A percentile compares a stretch with the other conserved stretches of the same genome.
phyloP scores from a whole-genome alignment of 2,113 vertebrate species.

The Nerophis lumbriciformis region DNA sequence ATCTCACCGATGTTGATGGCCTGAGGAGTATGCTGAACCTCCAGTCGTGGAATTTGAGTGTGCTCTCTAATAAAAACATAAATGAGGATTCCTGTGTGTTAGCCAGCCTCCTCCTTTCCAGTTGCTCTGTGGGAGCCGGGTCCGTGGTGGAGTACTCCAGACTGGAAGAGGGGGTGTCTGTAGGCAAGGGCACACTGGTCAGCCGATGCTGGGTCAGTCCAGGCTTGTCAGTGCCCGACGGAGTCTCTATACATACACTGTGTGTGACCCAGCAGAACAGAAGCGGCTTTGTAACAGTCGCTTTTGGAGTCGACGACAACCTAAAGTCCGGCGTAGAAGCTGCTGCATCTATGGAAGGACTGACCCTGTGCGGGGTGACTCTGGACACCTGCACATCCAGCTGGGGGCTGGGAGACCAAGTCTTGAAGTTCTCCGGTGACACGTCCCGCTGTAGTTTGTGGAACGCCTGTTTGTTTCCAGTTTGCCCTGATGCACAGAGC shows the following conservation, averaged over 20 bases:
- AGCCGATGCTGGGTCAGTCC: slow-evolving; percentile 72
- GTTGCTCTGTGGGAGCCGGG: slow-evolving; percentile 66
- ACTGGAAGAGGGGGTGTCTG: slow-evolving; percentile 66
- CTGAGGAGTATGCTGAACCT: slow-evolving; percentile 79
- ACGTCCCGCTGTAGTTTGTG: slow-evolving; percentile 72
- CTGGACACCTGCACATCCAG: slow-evolving; percentile 68
- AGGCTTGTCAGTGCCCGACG: slow-evolving; percentile 63
- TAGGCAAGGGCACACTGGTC: slow-evolving; percentile 78
- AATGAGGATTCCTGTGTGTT: slow-evolving; percentile 71
- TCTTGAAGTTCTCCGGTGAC: slow-evolving; percentile 73
- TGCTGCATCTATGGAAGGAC: slow-evolving; percentile 46
- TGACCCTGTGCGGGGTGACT: slow-evolving; percentile 71
- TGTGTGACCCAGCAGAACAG: slow-evolving; percentile 58
- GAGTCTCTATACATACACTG: slow-evolving; percentile 80
- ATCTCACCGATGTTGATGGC: slow-evolving; percentile 72
- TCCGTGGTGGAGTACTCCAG: slow-evolving; percentile 84
- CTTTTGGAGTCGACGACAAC: slow-evolving; percentile 78
- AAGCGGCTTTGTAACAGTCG: slow-evolving; percentile 72
- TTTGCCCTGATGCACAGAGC: slow-evolving; percentile 69
- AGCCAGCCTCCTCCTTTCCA: slow-evolving; percentile 73
- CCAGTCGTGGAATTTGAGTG: slow-evolving; percentile 73
- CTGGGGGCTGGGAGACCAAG: slow-evolving; percentile 73
- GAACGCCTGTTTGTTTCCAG: slow-evolving; percentile 83
- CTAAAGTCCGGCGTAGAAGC: slow-evolving; percentile 72
- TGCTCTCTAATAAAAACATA: slow-evolving; percentile 18